These are phyloP conservation scores for Epizoanthus stellaris DNA, from an alignment of 92 coral and sea anemone species.

Conservation along the genomic window DNA sequence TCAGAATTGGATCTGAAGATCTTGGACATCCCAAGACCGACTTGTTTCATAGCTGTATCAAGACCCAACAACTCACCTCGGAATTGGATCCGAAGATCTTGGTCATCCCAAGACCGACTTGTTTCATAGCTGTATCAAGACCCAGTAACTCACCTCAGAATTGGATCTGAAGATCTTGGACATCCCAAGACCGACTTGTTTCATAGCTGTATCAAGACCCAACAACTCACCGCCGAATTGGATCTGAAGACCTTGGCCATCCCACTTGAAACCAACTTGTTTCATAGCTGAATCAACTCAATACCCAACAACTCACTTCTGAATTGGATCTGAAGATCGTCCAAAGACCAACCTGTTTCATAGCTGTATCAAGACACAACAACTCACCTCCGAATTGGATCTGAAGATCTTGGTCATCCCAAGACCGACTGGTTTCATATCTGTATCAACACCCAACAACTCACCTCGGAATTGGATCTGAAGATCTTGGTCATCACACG, in stretches of 20 bases:
- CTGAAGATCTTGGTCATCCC: conserved; percentile 89
- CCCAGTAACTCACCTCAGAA: conserved; percentile 78
- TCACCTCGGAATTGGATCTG: conserved; percentile 57
- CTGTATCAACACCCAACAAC: conserved; percentile 96
- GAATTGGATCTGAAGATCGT: conserved; percentile 31
- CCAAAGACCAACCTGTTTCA: not conserved
- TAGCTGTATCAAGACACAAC: not conserved
- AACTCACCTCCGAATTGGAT: conserved; percentile 94
- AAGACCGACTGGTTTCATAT: conserved; percentile 79
- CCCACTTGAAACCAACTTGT: no score
- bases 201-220: not conserved
- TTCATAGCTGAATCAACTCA: not conserved
- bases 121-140: no score
- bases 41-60: no score
- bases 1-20: conserved; percentile 94
- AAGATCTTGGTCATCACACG: conserved; percentile 53
- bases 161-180: not conserved
- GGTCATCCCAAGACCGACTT: no score
- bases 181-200: not conserved
- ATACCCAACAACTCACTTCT: no score
- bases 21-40: conserved; percentile 85
- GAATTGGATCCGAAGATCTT: no score
- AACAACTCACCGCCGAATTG: conserved; percentile 73
- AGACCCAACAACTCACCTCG: no score
- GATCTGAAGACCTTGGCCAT: conserved; percentile 41